Conservation (phyloP, 2,888 invertebrate species). For the Peribatodes rhomboidaria region DNA sequence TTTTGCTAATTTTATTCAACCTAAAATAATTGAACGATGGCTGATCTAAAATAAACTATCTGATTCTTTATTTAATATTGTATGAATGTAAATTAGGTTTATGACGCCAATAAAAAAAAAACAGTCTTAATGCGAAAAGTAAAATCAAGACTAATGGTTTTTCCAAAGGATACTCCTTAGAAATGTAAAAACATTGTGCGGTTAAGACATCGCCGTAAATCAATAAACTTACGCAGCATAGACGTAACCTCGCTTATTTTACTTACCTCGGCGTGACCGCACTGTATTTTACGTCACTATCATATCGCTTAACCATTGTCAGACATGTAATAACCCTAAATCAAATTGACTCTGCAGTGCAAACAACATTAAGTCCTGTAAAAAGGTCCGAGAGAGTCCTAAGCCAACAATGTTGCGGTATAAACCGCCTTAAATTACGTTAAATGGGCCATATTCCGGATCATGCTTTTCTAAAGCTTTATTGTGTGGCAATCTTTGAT, state of each 20-base stretch:
- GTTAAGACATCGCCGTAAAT: neutral
- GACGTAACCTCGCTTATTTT: slow-evolving; percentile 22
- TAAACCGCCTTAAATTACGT: slow-evolving; percentile 37
- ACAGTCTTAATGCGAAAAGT: neutral
- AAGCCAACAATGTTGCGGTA: slow-evolving; percentile 39
- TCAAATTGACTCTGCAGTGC: slow-evolving; percentile 36
- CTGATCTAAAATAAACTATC: too few species aligned
- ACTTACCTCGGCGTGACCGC: slow-evolving; percentile 35
- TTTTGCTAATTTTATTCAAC: too few species aligned
- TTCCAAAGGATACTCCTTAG: neutral
- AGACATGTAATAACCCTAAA: slow-evolving; percentile 39
- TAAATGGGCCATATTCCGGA: slow-evolving; percentile 36
- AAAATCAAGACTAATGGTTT: neutral
- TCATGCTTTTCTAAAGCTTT: slow-evolving; percentile 34
- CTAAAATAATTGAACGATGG: too few species aligned
- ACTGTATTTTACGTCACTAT: slow-evolving; percentile 23
- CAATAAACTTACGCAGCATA: neutral
- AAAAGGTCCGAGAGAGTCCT: slow-evolving; percentile 37
- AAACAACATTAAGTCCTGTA: slow-evolving; percentile 38
- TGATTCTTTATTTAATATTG: too few species aligned
- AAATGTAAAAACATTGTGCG: neutral
- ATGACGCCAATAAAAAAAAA: too few species aligned
- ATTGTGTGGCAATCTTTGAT: slow-evolving; percentile 30
- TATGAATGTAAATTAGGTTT: too few species aligned
- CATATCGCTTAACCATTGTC: slow-evolving; percentile 34